These are phyloP conservation scores for Oryzias javanicus DNA, from an alignment of 2,113 vertebrate genomes.

Conservation along the genomic window DNA sequence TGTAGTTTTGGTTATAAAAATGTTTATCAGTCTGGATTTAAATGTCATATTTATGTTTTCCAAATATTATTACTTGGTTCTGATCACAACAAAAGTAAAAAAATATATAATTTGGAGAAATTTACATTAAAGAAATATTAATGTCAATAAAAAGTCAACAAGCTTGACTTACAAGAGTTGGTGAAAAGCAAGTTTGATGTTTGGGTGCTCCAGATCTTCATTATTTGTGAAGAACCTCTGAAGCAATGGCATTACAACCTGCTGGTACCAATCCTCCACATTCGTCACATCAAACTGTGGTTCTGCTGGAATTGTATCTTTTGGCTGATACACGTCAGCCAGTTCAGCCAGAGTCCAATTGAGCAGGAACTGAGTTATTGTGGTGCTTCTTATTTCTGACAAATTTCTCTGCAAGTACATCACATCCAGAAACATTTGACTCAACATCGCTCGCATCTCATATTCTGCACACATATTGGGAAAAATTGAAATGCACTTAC, in stretches of 20 bases:
- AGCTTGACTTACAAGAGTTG: constrained; percentile 68
- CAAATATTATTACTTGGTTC: no score
- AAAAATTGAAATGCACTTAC: constrained; percentile 36
- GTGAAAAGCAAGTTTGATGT: constrained; percentile 68
- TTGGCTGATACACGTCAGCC: constrained; percentile 54
- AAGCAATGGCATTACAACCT: constrained; percentile 66
- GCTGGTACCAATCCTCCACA: constrained; percentile 70
- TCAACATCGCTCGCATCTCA: no score
- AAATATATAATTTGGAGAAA: background rate
- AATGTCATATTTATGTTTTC: no score
- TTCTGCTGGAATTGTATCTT: background rate
- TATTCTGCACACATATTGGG: background rate
- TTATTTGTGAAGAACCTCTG: constrained; percentile 43
- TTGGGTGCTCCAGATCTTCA: constrained; percentile 31
- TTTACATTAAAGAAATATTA: no score
- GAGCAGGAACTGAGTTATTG: constrained; percentile 69
- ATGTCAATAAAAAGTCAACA: no score
- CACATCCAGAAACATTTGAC: background rate
- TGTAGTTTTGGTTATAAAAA: no score
- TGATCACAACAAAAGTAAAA: background rate
- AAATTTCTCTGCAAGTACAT: constrained; percentile 53
- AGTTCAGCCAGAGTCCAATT: constrained; percentile 76
- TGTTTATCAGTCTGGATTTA: no score
- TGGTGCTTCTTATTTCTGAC: constrained; percentile 57
- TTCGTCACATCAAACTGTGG: constrained; percentile 50